Evolutionary conservation across 2,888 invertebrate genomes (phyloP).

Genomic region (Drosophila buzzatii): DNA sequence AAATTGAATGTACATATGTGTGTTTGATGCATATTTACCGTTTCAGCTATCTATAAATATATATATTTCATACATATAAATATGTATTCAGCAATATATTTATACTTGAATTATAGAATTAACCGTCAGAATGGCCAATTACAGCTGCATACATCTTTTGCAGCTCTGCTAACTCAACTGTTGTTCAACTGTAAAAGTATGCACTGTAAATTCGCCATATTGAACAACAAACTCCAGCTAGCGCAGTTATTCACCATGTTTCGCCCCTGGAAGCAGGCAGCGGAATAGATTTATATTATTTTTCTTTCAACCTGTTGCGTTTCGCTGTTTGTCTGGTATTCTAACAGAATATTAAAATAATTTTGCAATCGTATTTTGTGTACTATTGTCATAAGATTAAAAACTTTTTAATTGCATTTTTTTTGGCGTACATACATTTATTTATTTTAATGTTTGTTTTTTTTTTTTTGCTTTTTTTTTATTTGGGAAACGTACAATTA

Average conservation of each 20-base stretch:
- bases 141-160: background rate
- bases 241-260: background rate
- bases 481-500: conserved; percentile 67
- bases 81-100: too few species aligned
- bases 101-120: background rate
- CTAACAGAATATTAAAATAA: background rate
- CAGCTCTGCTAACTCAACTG: background rate
- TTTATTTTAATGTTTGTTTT: conserved; percentile 16
- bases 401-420: background rate
- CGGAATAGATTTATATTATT: background rate
- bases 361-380: background rate
- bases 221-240: background rate
- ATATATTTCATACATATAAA: background rate
- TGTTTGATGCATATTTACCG: background rate
- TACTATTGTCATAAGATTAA: background rate
- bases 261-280: conserved; percentile 4
- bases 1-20: background rate
- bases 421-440: conserved; percentile 46
- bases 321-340: background rate
- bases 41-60: background rate
- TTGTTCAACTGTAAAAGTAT: background rate
- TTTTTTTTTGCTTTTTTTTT: background rate
- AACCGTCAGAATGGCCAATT: background rate
- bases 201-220: conserved; percentile 1
- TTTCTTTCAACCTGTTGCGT: background rate